These are phyloP conservation scores for Panagrolaimus sp. DNA, from an alignment of 1,140 invertebrate genomes.

Conservation along the genomic window DNA sequence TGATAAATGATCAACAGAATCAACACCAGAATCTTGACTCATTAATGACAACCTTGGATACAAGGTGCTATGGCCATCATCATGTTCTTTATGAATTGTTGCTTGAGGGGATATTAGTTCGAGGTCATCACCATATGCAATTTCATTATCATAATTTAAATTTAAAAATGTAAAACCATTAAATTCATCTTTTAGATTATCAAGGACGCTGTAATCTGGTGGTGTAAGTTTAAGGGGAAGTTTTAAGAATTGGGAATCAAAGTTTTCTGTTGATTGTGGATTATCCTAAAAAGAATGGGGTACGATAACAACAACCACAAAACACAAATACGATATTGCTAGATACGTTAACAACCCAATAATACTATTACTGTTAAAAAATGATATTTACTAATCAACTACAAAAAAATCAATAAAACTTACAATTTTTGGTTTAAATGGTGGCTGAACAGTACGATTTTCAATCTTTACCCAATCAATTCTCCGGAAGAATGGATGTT, in stretches of 20 bases:
- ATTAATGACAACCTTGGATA: no score
- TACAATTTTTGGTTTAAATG: slow-evolving; percentile 98
- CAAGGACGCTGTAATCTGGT: slow-evolving; percentile 64
- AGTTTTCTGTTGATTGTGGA: slow-evolving; percentile 65
- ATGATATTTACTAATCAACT: neutral
- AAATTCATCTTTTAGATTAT: slow-evolving; percentile 65
- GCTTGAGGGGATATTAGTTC: neutral
- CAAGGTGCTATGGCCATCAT: no score
- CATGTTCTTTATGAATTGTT: no score
- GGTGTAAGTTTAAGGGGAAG: slow-evolving; percentile 64
- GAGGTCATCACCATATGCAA: slow-evolving; percentile 21
- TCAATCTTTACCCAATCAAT: slow-evolving; percentile 97
- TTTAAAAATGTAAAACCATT: slow-evolving; percentile 64
- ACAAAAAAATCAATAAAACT: slow-evolving; percentile 58
- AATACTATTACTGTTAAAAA: no score
- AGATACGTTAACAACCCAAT: no score
- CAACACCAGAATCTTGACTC: no score
- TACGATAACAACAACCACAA: neutral
- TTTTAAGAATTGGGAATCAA: slow-evolving; percentile 66
- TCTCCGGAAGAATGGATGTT: slow-evolving; percentile 90
- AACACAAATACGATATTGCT: slow-evolving; percentile 22
- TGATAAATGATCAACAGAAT: no score
- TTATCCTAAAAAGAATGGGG: slow-evolving; percentile 62
- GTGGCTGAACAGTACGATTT: slow-evolving; percentile 89
- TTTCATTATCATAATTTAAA: slow-evolving; percentile 60